Evolutionary conservation across 2,888 invertebrate species (phyloP).

Genomic region (Trissolcus brochymenae): DNA sequence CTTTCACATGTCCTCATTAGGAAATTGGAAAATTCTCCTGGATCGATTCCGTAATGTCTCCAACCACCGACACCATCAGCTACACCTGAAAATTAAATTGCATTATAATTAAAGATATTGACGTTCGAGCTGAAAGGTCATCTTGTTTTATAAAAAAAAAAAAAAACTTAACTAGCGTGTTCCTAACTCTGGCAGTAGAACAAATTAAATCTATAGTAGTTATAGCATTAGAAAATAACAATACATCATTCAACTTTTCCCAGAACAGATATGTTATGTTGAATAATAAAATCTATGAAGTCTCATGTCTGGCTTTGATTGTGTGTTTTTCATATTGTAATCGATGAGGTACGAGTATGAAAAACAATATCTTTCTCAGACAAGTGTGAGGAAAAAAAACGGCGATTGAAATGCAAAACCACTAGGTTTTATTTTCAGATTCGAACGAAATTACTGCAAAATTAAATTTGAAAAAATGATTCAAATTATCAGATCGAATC

Average conservation of each 20-base stretch:
- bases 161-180: no score
- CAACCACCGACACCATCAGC: conserved; percentile 99
- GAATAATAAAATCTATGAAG: conserved; percentile 5
- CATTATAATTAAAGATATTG: no score
- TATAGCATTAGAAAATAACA: no score
- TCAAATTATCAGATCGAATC: no score
- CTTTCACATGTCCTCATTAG: conserved; percentile 97
- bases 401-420: no score
- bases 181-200: no score
- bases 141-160: no score
- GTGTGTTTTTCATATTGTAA: not conserved
- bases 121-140: no score
- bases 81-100: conserved; percentile 83
- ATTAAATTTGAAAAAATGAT: no score
- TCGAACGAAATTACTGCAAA: no score
- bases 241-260: not conserved
- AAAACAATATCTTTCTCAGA: not conserved
- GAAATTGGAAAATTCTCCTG: conserved; percentile 95
- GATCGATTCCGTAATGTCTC: conserved; percentile 98
- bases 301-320: conserved; percentile 1
- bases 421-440: no score
- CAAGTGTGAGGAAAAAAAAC: not conserved
- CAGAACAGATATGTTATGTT: not conserved
- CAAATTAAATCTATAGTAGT: no score
- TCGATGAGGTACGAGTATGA: not conserved